Base-by-base conservation (phyloP, 2,888 invertebrate species). In the Archips crataeganus region DNA sequence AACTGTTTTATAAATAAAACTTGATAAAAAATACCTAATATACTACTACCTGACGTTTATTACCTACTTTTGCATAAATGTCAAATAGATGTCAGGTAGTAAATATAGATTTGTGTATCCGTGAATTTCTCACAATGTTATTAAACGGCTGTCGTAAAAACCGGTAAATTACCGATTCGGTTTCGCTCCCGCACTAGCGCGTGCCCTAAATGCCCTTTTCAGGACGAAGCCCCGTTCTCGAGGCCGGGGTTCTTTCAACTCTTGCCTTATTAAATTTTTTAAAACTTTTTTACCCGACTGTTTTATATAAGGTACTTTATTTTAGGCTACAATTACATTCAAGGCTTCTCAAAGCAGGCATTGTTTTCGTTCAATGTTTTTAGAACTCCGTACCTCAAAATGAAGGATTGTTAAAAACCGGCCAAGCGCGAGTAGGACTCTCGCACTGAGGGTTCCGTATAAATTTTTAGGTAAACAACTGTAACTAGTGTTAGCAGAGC, bases 151-250 rank as follows among this genome's bases (percentile, higher is more conserved):
- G 23, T 34, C 47, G 63, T 45, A 62, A 63, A 34, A 42, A 64
- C 47, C 47, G 70, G 71, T 49, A 65, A 49, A 47, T 47, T 64
- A 51, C 51, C 71, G 71, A 49, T 60, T 61, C 51, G 5, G 2
- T 3, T 15, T 51, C 32, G 23, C 42, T 60, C 42, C 71, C 32
- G 23, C 66, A 71, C 71, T 71, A 71, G n/a, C 34, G 47, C 36
- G 34, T 62, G 66, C 34, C 45, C 65, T 13, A 34, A 54, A 61
- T 54, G 72, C 72, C 72, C 72, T 72, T 72, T 39, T 47, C 4
- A 54, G 67, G 62, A 54, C 62, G 54, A 62, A 51, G 66, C 11
- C 60, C 66, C 60, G 70, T 57, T 70, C 63, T 57, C 60, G 49
- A 34, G 59, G 39, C 39, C 61, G 57, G 13, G 61, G 67, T 45